Conservation (phyloP, 2,797 vertebrate species). For the Pempheris klunzingeri region DNA sequence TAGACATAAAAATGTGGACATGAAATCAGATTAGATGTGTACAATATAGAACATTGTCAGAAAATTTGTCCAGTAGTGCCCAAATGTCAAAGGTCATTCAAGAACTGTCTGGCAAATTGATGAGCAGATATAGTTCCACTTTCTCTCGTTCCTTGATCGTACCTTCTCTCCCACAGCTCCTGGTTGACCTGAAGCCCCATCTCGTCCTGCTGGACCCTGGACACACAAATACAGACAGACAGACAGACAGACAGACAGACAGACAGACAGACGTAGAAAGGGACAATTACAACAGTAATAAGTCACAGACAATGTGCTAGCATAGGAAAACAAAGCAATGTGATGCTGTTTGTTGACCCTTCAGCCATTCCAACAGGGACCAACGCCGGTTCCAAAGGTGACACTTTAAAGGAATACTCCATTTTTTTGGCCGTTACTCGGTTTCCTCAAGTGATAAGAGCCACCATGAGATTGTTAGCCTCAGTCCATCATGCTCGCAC, state of each 20-base stretch:
- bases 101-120: neutral
- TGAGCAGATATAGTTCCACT: neutral
- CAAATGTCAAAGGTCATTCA: neutral
- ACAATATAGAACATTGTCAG: neutral
- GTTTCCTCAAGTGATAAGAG: slow-evolving; percentile 35
- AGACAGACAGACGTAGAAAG: slow-evolving; percentile 20
- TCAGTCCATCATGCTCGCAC: slow-evolving; percentile 4
- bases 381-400: slow-evolving; percentile 14
- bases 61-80: neutral
- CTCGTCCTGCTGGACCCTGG: slow-evolving; percentile 87
- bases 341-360: slow-evolving; percentile 14
- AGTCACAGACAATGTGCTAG: neutral
- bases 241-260: too few species aligned
- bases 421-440: neutral
- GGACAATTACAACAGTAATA: neutral
- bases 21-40: neutral
- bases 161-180: slow-evolving; percentile 75
- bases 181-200: slow-evolving; percentile 78
- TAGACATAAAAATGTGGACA: neutral
- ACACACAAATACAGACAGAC: slow-evolving; percentile 30
- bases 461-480: too few species aligned
- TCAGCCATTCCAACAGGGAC: slow-evolving; percentile 46
- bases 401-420: slow-evolving; percentile 46
- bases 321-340: neutral
- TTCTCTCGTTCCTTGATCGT: neutral